Percentiles rank a stretch among this genome's conserved stretches.
Evolutionary conservation across 1,140 invertebrate genomes (phyloP).

Genomic region (Ptiloglossa arizonensis): DNA sequence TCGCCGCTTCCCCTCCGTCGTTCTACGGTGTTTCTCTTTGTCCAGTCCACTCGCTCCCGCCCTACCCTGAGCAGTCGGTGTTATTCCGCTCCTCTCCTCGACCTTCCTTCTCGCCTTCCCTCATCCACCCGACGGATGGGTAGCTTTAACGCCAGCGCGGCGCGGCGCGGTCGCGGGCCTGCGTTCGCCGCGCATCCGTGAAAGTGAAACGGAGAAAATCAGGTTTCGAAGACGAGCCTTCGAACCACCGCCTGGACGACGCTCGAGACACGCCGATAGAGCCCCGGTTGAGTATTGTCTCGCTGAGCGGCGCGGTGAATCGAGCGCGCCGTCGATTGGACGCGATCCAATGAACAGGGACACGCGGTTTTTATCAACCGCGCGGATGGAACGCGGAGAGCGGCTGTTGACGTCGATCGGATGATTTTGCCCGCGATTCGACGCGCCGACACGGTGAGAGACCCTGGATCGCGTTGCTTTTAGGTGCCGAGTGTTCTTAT

Average conservation of each 20-base stretch:
- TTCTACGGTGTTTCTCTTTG: neutral
- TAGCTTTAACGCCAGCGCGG: conserved; percentile 54
- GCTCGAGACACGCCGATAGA: conserved; percentile 28
- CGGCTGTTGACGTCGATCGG: neutral
- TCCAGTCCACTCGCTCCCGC: neutral
- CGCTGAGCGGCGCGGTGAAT: neutral
- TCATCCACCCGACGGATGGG: conserved; percentile 34
- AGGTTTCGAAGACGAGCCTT: conserved; percentile 70
- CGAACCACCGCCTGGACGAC: conserved; percentile 49
- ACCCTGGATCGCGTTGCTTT: too few relatives aligned
- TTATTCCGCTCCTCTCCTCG: conserved; percentile 31
- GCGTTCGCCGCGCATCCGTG: conserved; percentile 61
- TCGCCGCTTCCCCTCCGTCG: neutral
- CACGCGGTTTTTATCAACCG: neutral
- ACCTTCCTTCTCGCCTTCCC: conserved; percentile 50
- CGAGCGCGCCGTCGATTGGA: neutral
- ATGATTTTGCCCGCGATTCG: too few relatives aligned
- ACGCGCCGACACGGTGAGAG: too few relatives aligned
- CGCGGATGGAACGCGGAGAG: too few relatives aligned
- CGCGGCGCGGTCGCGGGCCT: conserved; percentile 29
- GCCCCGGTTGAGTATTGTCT: conserved; percentile 35
- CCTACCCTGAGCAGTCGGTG: neutral
- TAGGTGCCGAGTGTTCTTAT: too few relatives aligned
- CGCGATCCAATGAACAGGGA: conserved; percentile 9
- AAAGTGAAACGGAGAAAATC: conserved; percentile 71